Evolutionary conservation across 2,888 invertebrate species (phyloP).

Genomic region (Griposia aprilina): DNA sequence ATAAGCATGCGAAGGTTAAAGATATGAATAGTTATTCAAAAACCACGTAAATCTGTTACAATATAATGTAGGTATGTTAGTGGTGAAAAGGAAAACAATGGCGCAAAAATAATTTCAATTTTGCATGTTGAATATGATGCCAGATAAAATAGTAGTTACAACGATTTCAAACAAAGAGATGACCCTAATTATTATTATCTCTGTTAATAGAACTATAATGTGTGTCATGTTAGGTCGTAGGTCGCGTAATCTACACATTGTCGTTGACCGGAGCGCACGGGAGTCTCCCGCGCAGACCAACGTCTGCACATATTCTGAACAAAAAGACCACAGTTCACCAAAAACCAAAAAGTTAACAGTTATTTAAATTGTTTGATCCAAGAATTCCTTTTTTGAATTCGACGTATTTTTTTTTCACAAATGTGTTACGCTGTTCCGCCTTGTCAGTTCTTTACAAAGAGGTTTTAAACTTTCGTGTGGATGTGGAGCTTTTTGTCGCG

Average conservation of each 20-base stretch:
- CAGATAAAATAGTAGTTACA: constrained; percentile 27
- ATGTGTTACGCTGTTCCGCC: neutral
- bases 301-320: constrained; percentile 30
- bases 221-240: constrained; percentile 81
- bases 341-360: constrained; percentile 37
- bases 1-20: neutral
- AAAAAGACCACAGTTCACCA: too few species aligned
- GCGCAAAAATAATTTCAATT: constrained; percentile 11
- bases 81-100: constrained; percentile 9
- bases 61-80: neutral
- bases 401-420: constrained; percentile 23
- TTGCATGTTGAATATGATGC: constrained; percentile 1
- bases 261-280: constrained; percentile 75
- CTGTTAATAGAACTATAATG: constrained; percentile 85
- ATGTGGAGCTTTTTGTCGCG: constrained; percentile 87
- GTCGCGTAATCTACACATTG: constrained; percentile 82
- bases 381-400: constrained; percentile 26
- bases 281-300: constrained; percentile 57
- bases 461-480: constrained; percentile 67
- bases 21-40: neutral
- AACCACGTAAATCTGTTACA: neutral
- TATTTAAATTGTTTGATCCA: constrained; percentile 22
- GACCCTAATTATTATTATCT: constrained; percentile 84
- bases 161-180: constrained; percentile 72
- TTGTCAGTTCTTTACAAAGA: constrained; percentile 18